These are phyloP conservation scores for Meriones psammophilus DNA, from an alignment of 2,797 vertebrate genomes.

Conservation along the genomic window DNA sequence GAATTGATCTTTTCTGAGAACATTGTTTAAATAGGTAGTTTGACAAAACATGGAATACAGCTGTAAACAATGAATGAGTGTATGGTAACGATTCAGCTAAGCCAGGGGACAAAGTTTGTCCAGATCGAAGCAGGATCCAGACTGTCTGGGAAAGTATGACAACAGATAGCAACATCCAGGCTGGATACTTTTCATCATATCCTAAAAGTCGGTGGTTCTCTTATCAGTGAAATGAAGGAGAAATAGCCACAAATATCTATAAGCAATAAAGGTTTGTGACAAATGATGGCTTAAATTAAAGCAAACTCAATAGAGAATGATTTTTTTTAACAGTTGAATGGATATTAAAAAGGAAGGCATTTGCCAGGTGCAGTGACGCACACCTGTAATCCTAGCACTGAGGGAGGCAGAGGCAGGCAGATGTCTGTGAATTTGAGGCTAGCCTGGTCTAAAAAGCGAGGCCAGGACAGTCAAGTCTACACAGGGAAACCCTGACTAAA, in stretches of 20 bases:
- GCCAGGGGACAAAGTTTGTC: background rate
- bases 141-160: background rate
- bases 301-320: background rate
- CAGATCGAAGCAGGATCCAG: background rate
- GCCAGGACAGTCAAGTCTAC: too few relatives aligned
- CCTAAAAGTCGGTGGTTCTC: background rate
- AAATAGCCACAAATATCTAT: background rate
- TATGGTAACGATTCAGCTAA: constrained; percentile 6
- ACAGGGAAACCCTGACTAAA: too few relatives aligned
- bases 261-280: constrained; percentile 24
- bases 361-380: too few relatives aligned
- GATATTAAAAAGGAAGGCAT: background rate
- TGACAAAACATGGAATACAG: constrained; percentile 9
- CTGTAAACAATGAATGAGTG: background rate
- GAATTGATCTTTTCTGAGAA: background rate
- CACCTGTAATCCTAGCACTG: too few relatives aligned
- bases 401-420: too few relatives aligned
- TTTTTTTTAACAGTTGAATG: background rate
- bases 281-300: constrained; percentile 41
- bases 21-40: background rate
- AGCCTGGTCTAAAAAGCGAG: too few relatives aligned
- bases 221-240: background rate
- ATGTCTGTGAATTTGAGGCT: too few relatives aligned
- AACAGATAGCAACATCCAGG: background rate
- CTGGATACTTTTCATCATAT: background rate